These are phyloP conservation scores for Cryptotermes secundus DNA, from an alignment of 1,140 invertebrate species.

Conservation along the genomic window DNA sequence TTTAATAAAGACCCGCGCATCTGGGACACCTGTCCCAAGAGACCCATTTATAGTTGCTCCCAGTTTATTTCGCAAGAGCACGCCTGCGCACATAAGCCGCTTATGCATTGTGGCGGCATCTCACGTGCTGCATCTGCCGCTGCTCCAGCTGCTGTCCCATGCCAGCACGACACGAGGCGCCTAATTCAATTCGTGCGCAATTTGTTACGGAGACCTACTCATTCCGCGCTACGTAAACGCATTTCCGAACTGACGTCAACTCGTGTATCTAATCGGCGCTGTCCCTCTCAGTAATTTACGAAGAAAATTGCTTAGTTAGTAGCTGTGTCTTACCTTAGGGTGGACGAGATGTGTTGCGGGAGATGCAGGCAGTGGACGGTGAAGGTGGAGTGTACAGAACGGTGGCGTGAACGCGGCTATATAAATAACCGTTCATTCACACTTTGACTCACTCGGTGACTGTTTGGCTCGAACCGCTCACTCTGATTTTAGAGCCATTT, in stretches of 20 bases:
- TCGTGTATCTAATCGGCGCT: background rate
- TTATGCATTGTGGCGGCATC: background rate
- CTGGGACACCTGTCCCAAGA: too few species aligned
- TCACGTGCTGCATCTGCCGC: background rate
- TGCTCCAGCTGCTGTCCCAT: background rate
- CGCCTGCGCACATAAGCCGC: background rate
- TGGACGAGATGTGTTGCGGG: background rate
- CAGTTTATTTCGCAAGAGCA: background rate
- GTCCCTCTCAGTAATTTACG: background rate
- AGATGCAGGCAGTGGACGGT: background rate
- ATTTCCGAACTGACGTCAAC: background rate
- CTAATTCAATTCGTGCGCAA: background rate
- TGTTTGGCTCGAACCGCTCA: too few species aligned
- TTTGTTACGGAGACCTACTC: background rate
- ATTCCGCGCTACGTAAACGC: background rate
- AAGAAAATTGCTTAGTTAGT: background rate
- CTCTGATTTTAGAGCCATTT: too few species aligned
- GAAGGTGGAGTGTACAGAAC: background rate
- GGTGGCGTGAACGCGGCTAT: background rate
- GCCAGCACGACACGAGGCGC: background rate
- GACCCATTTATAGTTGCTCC: background rate
- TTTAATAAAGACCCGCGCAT: background rate
- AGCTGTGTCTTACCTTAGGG: background rate
- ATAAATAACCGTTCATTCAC: too few species aligned
- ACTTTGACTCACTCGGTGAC: too few species aligned